Percentiles rank a stretch among this genome's conserved stretches.
These are phyloP conservation scores for Epinotia bilunana DNA, from an alignment of 2,888 invertebrate genomes.

Conservation along the genomic window DNA sequence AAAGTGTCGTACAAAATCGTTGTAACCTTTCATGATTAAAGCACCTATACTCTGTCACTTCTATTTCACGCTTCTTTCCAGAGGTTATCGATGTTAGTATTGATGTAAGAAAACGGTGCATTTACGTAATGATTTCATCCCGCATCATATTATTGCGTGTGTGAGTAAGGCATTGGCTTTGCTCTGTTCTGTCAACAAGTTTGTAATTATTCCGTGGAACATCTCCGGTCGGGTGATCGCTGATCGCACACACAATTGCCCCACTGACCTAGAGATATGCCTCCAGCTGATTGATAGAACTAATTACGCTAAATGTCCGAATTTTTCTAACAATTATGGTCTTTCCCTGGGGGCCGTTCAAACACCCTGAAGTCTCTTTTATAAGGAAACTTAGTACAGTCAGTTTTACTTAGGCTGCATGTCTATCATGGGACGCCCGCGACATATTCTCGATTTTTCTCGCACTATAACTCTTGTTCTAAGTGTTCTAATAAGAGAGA, in stretches of 20 bases:
- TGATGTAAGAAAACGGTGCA: slow-evolving; percentile 19
- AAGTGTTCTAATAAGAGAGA: too few species aligned
- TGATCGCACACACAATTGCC: neutral
- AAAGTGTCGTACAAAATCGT: neutral
- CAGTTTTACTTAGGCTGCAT: too few species aligned
- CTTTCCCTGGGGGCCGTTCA: neutral
- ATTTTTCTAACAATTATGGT: neutral
- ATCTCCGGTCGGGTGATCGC: neutral
- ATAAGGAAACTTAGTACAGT: too few species aligned
- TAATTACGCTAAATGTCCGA: neutral
- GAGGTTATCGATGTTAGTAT: slow-evolving; percentile 33
- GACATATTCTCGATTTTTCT: too few species aligned
- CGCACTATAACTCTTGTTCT: too few species aligned
- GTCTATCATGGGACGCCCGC: too few species aligned
- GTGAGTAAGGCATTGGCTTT: slow-evolving; percentile 12
- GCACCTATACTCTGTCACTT: slow-evolving; percentile 6
- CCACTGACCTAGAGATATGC: slow-evolving; percentile 25
- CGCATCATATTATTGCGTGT: slow-evolving; percentile 21
- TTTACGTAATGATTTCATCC: slow-evolving; percentile 11
- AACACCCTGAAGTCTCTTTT: too few species aligned
- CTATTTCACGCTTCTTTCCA: slow-evolving; percentile 27
- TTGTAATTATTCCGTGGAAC: slow-evolving; percentile 22
- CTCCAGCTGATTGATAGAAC: neutral
- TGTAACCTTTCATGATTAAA: neutral
- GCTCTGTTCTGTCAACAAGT: neutral